Base-by-base conservation (phyloP, 2,888 invertebrate genomes). In the Mamestra brassicae region DNA sequence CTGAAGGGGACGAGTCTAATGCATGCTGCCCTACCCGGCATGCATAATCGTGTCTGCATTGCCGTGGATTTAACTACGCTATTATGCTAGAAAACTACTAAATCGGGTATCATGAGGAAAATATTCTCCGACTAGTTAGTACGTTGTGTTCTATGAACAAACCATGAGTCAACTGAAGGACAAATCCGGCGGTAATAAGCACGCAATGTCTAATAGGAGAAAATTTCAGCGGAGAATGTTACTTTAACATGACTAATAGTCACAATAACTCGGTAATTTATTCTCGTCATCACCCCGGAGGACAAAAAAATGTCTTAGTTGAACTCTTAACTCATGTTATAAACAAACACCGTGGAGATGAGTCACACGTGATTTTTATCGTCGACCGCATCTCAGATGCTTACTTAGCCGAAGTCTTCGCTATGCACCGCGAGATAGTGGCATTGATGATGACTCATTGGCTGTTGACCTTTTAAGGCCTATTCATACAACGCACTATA, bases 391-490 rank as follows among this genome's bases (percentile, higher is more conserved):
- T 84, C 85, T 81, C 81, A 88, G 88, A 84, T 89, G 87, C 80
- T 74, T 83, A 78, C 77, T 72, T 80, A 74, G 74, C 63, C 74
- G 68, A 86, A 85, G 84, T 82, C 84, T 78, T 72, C 77, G 70
- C 74, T 86, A 86, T 87, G 87, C 84, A 85, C 74, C 77, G 85
- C 77, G 85, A 89, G 86, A 89, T 90, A 86, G 87, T 85, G 82
- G 85, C 85, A 88, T 83, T 84, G 87, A 82, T 85, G 87, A 88
- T 92, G 92, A 92, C 74, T 92, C 92, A 92, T 88, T 90, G 91
- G 91, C 89, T 92, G 90, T 91, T 91, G 91, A 92, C 92, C 92
- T 91, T 90, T 88, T 81, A 85, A 80, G 85, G 87, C 85, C 87
- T 84, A 88, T 85, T 85, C 85, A 87, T 85, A 80, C 84, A 83